Evolutionary conservation across 2,113 vertebrate species (phyloP).

Genomic region (Brachypodius melanocephalos): DNA sequence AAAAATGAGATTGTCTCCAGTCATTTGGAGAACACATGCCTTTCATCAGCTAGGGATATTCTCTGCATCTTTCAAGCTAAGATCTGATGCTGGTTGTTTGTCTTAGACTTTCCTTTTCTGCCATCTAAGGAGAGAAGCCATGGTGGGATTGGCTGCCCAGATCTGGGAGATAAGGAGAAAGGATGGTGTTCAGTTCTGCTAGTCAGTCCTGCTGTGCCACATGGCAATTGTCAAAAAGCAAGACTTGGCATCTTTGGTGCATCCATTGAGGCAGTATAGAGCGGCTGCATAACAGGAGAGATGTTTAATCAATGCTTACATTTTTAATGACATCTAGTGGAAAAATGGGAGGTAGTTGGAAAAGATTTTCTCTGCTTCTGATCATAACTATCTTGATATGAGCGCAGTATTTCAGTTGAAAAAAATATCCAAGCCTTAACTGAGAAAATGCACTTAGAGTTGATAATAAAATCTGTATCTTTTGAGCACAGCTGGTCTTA

Average conservation of each 20-base stretch:
- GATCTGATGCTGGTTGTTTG: not conserved
- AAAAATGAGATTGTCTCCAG: not conserved
- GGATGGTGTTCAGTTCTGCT: not conserved
- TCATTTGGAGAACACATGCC: rapidly evolving
- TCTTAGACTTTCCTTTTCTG: not conserved
- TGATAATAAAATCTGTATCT: not conserved
- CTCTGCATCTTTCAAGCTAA: not conserved
- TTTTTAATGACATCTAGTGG: not conserved
- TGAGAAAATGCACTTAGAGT: not conserved
- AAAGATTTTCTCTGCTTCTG: not conserved
- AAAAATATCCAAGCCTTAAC: not conserved
- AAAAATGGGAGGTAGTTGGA: not conserved
- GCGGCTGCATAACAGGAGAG: not conserved
- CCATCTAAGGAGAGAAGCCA: not conserved
- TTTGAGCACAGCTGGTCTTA: not conserved
- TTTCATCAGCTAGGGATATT: not conserved
- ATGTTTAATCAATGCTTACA: not conserved
- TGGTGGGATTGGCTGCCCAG: not conserved
- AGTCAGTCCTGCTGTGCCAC: not conserved
- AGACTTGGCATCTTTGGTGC: not conserved
- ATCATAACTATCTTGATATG: not conserved
- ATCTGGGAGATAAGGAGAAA: not conserved
- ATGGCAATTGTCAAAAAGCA: not conserved
- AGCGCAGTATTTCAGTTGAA: not conserved
- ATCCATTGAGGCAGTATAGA: not conserved